Base-by-base conservation (phyloP, 2,113 vertebrate species). In the Clupea harengus region DNA sequence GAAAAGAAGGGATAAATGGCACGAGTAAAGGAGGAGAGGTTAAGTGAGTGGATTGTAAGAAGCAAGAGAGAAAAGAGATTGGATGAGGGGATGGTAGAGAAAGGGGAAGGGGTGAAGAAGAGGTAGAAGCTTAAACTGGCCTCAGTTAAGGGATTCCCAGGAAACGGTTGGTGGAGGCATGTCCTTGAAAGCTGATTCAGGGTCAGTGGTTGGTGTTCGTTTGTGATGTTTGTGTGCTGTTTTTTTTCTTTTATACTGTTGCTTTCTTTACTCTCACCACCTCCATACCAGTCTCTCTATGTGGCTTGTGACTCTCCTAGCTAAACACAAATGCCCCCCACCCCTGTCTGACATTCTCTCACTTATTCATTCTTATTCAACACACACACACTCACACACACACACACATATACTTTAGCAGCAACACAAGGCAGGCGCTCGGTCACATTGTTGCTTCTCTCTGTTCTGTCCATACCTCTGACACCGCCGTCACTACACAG, bases 401-500 rank as follows among this genome's bases (percentile, higher is more conserved):
- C 47, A 80, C 67, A 85, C 28, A 85, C 17, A 15, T 20, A 84
- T 39, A 17, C 17, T 20, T 80, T 5, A 83, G 4, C 50, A 49
- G 54, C n/a, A 7, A 45, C 45, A 9, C n/a, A 82, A 25, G 45
- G 83, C 85, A 72, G 64, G 85, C 32, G 64, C 64, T 72, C 64
- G 64, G n/a, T 72, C 64, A 72, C 84, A 64, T 25, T 20, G 10
- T 84, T 67, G 28, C 10, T 9, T 45, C 64, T 64, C 83, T 88
- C 54, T 83, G 82, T 47, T 80, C 84, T 78, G 50, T 88, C 84
- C 80, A 46, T 83, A 57, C 39, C 57, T 81, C 87, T 81, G 84
- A 88, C 85, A 50, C 45, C 45, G 57, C 87, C 78, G 89, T 88
- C 86, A 88, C 87, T 85, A 84, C 81, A 82, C 81, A 45, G 32